These are phyloP conservation scores for Agrotis puta DNA, from an alignment of 2,888 invertebrate species.

Conservation along the genomic window DNA sequence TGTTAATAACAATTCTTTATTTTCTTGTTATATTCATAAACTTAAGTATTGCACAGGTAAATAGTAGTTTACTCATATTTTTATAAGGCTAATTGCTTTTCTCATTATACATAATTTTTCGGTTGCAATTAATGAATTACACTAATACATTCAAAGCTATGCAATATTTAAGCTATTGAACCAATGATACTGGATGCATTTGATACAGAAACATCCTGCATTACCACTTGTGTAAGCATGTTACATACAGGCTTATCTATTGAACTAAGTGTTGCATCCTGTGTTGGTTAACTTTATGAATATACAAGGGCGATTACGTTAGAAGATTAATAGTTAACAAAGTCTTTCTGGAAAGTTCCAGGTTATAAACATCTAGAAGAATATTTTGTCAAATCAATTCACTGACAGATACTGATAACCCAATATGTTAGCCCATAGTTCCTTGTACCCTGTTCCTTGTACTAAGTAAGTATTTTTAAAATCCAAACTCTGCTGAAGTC, in stretches of 20 bases:
- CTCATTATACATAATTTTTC: too few relatives aligned
- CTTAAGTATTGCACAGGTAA: not conserved
- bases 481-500: too few relatives aligned
- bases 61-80: not conserved
- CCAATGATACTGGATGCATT: not conserved
- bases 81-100: not conserved
- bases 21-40: not conserved
- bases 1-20: not conserved
- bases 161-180: too few relatives aligned
- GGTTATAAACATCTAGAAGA: not conserved
- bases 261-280: slow-evolving; percentile 22
- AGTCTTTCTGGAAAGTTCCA: not conserved
- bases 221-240: not conserved
- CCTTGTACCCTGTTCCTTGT: too few relatives aligned
- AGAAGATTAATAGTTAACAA: too few relatives aligned
- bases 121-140: too few relatives aligned
- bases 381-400: too few relatives aligned
- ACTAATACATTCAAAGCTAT: not conserved
- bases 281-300: slow-evolving; percentile 8
- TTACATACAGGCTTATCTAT: slow-evolving; percentile 31
- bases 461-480: too few relatives aligned
- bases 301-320: not conserved
- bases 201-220: slow-evolving; percentile 20
- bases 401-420: not conserved
- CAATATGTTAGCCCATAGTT: too few relatives aligned